Evolutionary conservation across 23 tunicate species (phyloP).

Genomic region (Trididemnum clinides): DNA sequence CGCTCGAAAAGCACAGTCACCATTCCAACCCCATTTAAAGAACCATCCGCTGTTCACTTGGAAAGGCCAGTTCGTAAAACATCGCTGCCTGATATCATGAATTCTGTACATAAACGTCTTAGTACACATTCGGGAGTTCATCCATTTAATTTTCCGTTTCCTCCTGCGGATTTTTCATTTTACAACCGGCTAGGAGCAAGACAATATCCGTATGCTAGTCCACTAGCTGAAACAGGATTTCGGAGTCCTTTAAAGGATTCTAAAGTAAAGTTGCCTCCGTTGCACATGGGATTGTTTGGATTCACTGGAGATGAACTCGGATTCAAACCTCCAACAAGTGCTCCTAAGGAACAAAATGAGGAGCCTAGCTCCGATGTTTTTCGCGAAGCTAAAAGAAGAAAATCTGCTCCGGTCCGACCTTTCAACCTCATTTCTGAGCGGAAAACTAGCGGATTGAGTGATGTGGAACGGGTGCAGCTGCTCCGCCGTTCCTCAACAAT

Average conservation of each 20-base stretch:
- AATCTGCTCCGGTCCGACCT: slow-evolving; percentile 36
- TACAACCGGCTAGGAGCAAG: neutral
- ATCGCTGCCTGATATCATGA: slow-evolving; percentile 24
- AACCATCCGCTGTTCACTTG: neutral
- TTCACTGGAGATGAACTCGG: neutral
- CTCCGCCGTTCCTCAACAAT: slow-evolving; percentile 20
- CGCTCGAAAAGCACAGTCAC: slow-evolving; percentile 32
- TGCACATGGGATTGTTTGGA: neutral
- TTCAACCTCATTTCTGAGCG: slow-evolving; percentile 1
- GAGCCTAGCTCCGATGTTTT: neutral
- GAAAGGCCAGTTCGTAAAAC: slow-evolving; percentile 17
- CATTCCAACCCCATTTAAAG: neutral
- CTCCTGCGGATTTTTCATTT: neutral
- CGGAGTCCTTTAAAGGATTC: neutral
- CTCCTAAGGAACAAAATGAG: neutral
- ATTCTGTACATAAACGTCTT: neutral
- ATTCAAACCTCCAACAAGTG: neutral
- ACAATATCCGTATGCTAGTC: neutral
- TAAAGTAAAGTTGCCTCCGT: neutral
- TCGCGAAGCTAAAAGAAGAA: slow-evolving; percentile 27
- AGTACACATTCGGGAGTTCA: neutral
- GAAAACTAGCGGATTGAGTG: slow-evolving; percentile 9
- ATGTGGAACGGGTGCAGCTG: slow-evolving; percentile 15
- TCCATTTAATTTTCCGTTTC: neutral
- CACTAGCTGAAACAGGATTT: neutral